Percentiles rank a stretch among this genome's conserved stretches.
These are phyloP conservation scores for Protomyctophum bolini DNA, from an alignment of 2,113 vertebrate species.

Conservation along the genomic window DNA sequence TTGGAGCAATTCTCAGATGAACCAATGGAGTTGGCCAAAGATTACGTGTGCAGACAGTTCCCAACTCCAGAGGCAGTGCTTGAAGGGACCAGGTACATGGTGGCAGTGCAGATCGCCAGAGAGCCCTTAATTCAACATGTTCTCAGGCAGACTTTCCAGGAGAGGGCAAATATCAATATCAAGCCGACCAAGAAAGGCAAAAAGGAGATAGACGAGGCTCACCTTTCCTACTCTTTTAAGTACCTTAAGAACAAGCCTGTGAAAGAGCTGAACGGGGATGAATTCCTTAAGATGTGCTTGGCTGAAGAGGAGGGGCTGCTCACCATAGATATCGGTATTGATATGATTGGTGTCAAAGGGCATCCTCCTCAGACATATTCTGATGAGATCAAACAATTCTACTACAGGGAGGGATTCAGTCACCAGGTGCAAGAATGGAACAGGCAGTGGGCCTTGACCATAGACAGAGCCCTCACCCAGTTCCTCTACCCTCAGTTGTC, in stretches of 20 bases:
- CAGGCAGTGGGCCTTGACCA: constrained; percentile 93
- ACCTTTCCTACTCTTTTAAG: constrained; percentile 96
- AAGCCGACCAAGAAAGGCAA: constrained; percentile 96
- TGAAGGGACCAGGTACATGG: constrained; percentile 98
- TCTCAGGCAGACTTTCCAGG: constrained; percentile 96
- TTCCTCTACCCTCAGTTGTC: constrained; percentile 98
- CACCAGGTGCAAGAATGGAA: constrained; percentile 99
- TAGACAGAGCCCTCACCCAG: constrained; percentile 90
- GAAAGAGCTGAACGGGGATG: constrained; percentile 95
- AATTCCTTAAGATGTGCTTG: constrained; percentile 95
- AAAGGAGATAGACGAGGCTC: constrained; percentile 97
- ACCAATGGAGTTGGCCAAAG: constrained; percentile 94
- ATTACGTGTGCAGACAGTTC: constrained; percentile 97
- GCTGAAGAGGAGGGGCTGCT: constrained; percentile 93
- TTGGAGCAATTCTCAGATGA: constrained; percentile 98
- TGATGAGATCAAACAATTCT: constrained; percentile 99
- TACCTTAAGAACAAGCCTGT: constrained; percentile 98
- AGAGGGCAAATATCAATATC: constrained; percentile 96
- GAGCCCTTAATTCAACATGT: constrained; percentile 97
- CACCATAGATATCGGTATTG: constrained; percentile 92
- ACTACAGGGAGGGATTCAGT: constrained; percentile 98
- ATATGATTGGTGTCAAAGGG: constrained; percentile 96
- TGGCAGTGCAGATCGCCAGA: constrained; percentile 95
- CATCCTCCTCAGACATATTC: constrained; percentile 94
- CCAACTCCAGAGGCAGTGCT: constrained; percentile 89